Evolutionary conservation across 2,888 invertebrate species (phyloP).

Genomic region (Ceraclea dissimilis): DNA sequence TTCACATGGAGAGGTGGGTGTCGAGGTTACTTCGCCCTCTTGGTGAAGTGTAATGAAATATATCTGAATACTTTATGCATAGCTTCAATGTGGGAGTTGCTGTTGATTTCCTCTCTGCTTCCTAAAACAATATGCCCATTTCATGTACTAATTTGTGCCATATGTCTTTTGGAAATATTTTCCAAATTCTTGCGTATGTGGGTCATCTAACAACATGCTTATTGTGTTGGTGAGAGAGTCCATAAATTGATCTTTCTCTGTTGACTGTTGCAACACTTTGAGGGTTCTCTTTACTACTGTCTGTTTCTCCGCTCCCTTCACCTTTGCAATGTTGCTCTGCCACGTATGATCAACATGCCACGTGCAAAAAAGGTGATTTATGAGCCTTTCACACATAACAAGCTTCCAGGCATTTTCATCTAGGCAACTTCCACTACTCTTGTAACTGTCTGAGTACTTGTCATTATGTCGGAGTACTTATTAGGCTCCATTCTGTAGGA

Average conservation of each 20-base stretch:
- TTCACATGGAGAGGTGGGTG: too few relatives aligned
- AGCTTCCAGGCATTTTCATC: slow-evolving; percentile 3
- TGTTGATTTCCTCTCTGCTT: not conserved
- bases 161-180: not conserved
- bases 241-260: not conserved
- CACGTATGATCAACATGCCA: not conserved
- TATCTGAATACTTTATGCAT: not conserved
- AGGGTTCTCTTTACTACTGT: too few relatives aligned
- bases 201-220: not conserved
- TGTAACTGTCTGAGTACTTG: too few relatives aligned
- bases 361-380: not conserved
- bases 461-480: too few relatives aligned
- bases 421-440: too few relatives aligned
- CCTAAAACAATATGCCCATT: not conserved
- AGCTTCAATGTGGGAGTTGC: too few relatives aligned
- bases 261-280: not conserved
- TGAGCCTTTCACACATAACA: not conserved
- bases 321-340: not conserved
- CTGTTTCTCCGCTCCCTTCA: not conserved
- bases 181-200: not conserved
- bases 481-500: too few relatives aligned
- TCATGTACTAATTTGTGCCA: not conserved
- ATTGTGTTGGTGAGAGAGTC: not conserved
- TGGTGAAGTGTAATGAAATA: too few relatives aligned
- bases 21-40: too few relatives aligned